These are phyloP conservation scores for Apostichopus parvimensis DNA, from an alignment of 35 echinoderm and acorn worm genomes.

Conservation along the genomic window DNA sequence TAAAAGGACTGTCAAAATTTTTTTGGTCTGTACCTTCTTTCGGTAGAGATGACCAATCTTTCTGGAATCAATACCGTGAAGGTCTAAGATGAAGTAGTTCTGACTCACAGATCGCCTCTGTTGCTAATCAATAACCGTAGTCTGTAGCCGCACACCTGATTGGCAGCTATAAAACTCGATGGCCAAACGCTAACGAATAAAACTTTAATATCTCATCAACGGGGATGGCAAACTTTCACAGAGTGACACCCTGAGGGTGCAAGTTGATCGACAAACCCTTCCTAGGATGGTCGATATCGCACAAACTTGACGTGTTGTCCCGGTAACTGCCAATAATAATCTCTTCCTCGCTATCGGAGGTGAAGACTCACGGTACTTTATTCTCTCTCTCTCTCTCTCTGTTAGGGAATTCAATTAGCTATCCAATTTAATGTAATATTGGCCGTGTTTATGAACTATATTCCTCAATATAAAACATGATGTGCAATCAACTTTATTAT, in stretches of 20 bases:
- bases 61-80: neutral
- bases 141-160: neutral
- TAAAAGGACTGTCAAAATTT: neutral
- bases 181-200: neutral
- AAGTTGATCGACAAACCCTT: neutral
- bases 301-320: neutral
- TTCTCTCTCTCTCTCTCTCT: too few species aligned
- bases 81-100: neutral
- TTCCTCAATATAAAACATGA: too few species aligned
- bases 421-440: too few species aligned
- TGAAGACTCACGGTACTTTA: too few species aligned
- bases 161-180: neutral
- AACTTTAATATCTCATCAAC: neutral
- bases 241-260: neutral
- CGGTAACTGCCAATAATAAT: too few species aligned
- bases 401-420: too few species aligned
- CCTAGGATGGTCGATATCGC: neutral
- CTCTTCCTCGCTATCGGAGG: too few species aligned
- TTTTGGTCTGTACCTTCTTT: neutral
- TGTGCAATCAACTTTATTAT: too few species aligned
- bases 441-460: too few species aligned
- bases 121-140: neutral
- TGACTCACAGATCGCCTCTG: neutral
- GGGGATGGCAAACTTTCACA: neutral
- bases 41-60: neutral